Percentiles rank a stretch among this genome's conserved stretches.
Conservation (phyloP, 2,113 vertebrate genomes). For the Pedionomus torquatus region DNA sequence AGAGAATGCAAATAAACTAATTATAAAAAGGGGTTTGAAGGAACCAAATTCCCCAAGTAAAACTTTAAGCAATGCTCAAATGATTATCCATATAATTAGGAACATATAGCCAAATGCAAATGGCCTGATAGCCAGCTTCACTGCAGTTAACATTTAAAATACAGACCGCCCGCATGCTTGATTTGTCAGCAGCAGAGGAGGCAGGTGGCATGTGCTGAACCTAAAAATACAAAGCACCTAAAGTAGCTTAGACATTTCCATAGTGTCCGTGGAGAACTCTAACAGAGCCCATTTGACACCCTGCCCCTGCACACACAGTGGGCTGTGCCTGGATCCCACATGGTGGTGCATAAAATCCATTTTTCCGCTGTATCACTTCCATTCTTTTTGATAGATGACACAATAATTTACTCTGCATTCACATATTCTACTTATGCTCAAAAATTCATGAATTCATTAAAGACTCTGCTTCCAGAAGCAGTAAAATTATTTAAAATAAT, state of each 20-base stretch:
- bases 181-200: not conserved
- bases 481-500: not conserved
- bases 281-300: not conserved
- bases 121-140: not conserved
- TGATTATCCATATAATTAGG: constrained; percentile 73
- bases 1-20: constrained; percentile 73
- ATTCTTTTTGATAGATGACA: not conserved
- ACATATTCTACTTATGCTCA: fast-evolving
- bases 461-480: not conserved
- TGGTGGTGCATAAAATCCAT: fast-evolving
- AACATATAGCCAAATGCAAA: constrained; percentile 16
- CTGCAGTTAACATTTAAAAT: not conserved
- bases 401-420: not conserved
- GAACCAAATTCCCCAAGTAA: constrained; percentile 76
- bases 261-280: not conserved
- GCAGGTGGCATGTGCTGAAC: not conserved
- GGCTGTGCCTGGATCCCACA: not conserved
- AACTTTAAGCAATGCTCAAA: constrained; percentile 71
- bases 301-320: not conserved
- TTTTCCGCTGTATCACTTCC: not conserved
- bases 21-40: constrained; percentile 36
- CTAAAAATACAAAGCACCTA: not conserved
- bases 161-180: fast-evolving
- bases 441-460: not conserved
- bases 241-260: not conserved